Evolutionary conservation across 1,140 invertebrate species (phyloP).

Genomic region (Hypothenemus hampei): DNA sequence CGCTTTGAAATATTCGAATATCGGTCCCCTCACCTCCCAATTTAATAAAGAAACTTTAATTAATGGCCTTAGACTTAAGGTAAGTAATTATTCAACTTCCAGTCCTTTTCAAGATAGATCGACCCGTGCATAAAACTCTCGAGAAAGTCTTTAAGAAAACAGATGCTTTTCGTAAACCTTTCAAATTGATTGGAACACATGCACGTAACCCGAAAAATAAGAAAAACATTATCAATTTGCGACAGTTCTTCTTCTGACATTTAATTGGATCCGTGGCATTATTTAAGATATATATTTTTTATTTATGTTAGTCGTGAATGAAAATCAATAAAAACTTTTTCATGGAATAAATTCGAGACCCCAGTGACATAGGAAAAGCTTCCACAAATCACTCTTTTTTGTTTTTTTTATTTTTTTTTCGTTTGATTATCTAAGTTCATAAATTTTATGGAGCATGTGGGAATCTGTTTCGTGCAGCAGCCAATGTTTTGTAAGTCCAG

Average conservation of each 20-base stretch:
- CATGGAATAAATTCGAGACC: slow-evolving; percentile 15
- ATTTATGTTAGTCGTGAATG: not conserved
- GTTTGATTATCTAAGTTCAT: slow-evolving; percentile 27
- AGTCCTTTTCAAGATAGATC: not conserved
- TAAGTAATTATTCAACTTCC: not conserved
- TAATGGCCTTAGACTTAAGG: not conserved
- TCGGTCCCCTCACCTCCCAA: no score
- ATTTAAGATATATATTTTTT: not conserved
- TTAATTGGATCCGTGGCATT: not conserved
- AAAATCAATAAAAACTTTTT: slow-evolving; percentile 13
- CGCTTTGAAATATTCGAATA: no score
- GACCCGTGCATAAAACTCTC: not conserved
- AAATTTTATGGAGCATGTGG: slow-evolving; percentile 24
- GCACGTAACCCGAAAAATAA: not conserved
- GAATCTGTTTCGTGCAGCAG: slow-evolving; percentile 19
- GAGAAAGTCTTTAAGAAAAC: not conserved
- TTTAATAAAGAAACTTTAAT: not conserved
- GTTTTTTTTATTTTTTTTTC: no score
- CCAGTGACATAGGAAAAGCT: slow-evolving; percentile 19
- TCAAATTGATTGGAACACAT: not conserved
- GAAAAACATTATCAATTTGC: not conserved
- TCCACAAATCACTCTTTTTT: slow-evolving; percentile 23
- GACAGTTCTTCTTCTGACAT: not conserved
- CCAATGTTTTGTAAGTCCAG: slow-evolving; percentile 21
- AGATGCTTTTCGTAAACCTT: not conserved